Evolutionary conservation across 2,113 vertebrate genomes (phyloP).

Genomic region (Gavia stellata): DNA sequence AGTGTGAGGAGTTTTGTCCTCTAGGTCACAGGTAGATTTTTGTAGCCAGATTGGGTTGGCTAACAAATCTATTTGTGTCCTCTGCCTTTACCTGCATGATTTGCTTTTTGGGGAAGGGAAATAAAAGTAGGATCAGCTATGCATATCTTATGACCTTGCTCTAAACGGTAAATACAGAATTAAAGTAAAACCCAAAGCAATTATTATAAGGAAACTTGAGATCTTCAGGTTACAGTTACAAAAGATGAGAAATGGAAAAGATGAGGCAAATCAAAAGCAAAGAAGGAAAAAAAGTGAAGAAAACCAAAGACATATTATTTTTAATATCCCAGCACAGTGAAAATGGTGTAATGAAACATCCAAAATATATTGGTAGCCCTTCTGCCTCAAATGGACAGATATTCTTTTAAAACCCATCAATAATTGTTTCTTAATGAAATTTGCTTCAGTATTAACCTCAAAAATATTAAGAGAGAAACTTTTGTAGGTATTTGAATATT

Average conservation of each 20-base stretch:
- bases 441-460: background rate
- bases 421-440: background rate
- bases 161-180: background rate
- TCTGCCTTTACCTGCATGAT: background rate
- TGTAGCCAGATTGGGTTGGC: background rate
- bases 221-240: background rate
- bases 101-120: background rate
- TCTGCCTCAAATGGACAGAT: background rate
- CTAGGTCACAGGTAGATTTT: constrained; percentile 16
- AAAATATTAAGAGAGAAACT: background rate
- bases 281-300: background rate
- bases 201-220: background rate
- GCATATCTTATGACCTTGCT: background rate
- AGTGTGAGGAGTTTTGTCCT: constrained; percentile 16
- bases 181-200: background rate
- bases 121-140: background rate
- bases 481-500: background rate
- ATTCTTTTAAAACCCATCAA: background rate
- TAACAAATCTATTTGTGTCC: background rate
- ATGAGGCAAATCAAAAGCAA: background rate
- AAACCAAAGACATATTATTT: background rate
- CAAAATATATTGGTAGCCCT: background rate
- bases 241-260: background rate
- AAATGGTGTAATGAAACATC: background rate
- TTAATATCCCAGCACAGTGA: background rate